Evolutionary conservation across 2,888 invertebrate genomes (phyloP).

Genomic region (Drosophila sordidula): DNA sequence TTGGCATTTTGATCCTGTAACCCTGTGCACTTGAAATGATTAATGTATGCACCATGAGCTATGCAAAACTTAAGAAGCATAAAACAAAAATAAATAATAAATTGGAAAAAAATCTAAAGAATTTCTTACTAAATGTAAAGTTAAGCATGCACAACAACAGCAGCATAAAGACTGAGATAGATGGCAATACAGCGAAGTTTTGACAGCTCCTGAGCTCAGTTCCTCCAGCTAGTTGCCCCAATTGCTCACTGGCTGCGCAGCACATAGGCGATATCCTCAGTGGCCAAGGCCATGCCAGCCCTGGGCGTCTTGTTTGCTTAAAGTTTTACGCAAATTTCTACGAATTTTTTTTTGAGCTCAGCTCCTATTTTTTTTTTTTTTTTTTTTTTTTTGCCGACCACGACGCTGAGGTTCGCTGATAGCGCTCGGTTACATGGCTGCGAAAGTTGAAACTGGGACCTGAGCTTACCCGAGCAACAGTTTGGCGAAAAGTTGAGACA

Average conservation of each 20-base stretch:
- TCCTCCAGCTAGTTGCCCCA: conserved; percentile 20
- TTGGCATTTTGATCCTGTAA: conserved; percentile 53
- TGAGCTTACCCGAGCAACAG: conserved; percentile 59
- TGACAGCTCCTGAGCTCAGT: conserved; percentile 36
- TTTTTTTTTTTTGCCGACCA: too few species aligned
- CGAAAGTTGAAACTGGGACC: conserved; percentile 32
- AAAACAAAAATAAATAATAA: conserved; percentile 41
- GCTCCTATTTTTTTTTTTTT: conserved; percentile 7
- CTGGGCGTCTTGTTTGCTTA: conserved; percentile 60
- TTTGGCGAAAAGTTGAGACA: conserved; percentile 69
- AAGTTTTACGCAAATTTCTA: conserved; percentile 73
- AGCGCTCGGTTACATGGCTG: conserved; percentile 44
- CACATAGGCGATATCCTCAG: conserved; percentile 28
- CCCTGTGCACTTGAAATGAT: conserved; percentile 59
- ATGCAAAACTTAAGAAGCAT: conserved; percentile 41
- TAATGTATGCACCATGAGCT: conserved; percentile 52
- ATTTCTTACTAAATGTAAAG: conserved; percentile 54
- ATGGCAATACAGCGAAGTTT: conserved; percentile 44
- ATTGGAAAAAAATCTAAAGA: conserved; percentile 26
- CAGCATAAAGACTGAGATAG: conserved; percentile 48
- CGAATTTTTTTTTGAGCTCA: conserved; percentile 15
- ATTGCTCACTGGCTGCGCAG: conserved; percentile 2
- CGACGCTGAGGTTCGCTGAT: conserved; percentile 54
- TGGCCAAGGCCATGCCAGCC: conserved; percentile 40
- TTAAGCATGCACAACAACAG: conserved; percentile 50